These are phyloP conservation scores for Hydrolagus affinis DNA, from an alignment of 2,113 vertebrate genomes.

Conservation along the genomic window DNA sequence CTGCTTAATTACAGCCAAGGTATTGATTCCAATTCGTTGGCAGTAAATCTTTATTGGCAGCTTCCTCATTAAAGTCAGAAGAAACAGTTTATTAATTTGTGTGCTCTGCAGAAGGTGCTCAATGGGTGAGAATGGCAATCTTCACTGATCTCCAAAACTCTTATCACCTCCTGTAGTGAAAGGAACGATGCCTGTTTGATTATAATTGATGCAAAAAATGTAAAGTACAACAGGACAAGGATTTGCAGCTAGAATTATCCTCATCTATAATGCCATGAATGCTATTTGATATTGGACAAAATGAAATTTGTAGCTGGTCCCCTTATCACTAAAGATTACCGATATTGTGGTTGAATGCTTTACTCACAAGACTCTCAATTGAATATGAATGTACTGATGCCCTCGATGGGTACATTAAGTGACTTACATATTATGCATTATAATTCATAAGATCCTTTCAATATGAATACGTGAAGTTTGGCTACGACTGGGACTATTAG, in stretches of 20 bases:
- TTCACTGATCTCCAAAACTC: background rate
- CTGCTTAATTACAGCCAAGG: conserved; percentile 33
- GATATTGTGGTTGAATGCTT: no score
- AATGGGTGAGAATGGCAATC: background rate
- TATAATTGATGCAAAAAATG: background rate
- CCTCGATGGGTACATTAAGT: no score
- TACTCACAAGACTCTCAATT: no score
- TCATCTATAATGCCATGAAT: background rate
- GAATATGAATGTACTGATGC: no score
- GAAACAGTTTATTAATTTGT: conserved; percentile 29
- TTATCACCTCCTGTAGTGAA: background rate
- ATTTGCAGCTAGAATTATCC: background rate
- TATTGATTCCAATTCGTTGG: conserved; percentile 42
- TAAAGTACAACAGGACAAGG: background rate
- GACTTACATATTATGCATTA: no score
- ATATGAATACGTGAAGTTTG: no score
- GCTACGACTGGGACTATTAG: no score
- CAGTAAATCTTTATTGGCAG: conserved; percentile 38
- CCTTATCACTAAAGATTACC: no score
- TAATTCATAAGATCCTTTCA: no score
- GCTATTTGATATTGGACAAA: background rate
- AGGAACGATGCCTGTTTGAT: background rate
- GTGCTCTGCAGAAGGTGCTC: background rate
- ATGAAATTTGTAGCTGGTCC: no score
- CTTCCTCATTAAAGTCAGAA: conserved; percentile 35